Conservation (phyloP, 1,140 invertebrate species). For the Microplitis demolitor region DNA sequence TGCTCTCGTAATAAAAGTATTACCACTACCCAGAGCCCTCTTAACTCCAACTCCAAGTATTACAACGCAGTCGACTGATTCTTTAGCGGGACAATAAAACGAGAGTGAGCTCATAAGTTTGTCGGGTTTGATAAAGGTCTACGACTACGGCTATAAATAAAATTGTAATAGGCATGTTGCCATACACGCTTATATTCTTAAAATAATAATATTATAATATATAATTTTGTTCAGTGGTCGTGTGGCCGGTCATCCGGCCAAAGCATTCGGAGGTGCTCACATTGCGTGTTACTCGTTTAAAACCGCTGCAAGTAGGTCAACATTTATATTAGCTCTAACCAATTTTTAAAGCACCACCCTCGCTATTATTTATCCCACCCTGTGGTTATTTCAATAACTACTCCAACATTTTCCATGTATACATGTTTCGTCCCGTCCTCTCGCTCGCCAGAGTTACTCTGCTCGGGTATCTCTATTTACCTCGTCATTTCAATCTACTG, state of each 20-base stretch:
- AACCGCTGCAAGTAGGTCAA: conserved; percentile 10
- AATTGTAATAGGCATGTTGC: too few relatives aligned
- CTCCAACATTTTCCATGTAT: neutral
- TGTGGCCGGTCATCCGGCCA: neutral
- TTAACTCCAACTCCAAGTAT: neutral
- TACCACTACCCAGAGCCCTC: neutral
- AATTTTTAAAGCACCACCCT: conserved; percentile 13
- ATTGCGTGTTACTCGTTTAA: conserved; percentile 20
- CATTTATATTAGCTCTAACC: conserved; percentile 23
- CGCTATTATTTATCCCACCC: conserved; percentile 8
- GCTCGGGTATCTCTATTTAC: neutral
- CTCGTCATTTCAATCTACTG: neutral
- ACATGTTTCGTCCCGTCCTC: neutral
- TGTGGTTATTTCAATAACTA: neutral
- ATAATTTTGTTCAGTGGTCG: neutral
- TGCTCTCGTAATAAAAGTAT: neutral
- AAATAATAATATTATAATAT: neutral
- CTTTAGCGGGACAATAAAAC: neutral
- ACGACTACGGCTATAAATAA: too few relatives aligned
- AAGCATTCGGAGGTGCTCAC: conserved; percentile 6
- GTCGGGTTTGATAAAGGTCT: neutral
- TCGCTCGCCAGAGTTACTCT: neutral
- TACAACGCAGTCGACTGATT: neutral
- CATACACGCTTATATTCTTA: too few relatives aligned
- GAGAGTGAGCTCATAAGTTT: neutral